Base-by-base conservation (phyloP, 2,888 invertebrate genomes). In the Coelinius sp. region DNA sequence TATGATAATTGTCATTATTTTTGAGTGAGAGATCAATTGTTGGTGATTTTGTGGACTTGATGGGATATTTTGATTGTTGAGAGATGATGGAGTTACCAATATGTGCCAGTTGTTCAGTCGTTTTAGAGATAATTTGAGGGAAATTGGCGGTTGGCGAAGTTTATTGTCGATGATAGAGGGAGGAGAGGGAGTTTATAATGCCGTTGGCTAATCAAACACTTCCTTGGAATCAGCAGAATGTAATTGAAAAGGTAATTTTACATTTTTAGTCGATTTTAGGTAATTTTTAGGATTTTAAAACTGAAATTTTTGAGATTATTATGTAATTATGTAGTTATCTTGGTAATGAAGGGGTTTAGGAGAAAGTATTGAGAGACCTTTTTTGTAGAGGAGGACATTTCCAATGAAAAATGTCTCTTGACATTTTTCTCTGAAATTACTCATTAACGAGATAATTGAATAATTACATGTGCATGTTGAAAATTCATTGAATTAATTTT, bases 141-240 rank as follows among this genome's bases (percentile, higher is more conserved):
- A 14, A 22, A 5, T 27, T 25, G 53, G 53, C 8, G 25, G n/a
- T 25, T 25, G 52, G 12, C 20, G 14, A 24, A n/a, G 25, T 10
- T 25, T 8, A 24, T 3, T 20, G 14, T 20, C 20, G 14, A 8
- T 35, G 8, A 7, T 20, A n/a, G 5, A 27, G 17, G n/a, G 20
- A 31, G 17, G 35, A 14, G 20, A 25, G 17, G 14, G 7, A 31
- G 17, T 41, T 63, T 81, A 86, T 80, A 83, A 87, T 87, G 87
- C 87, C 87, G 80, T 80, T 87, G 77, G 87, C 87, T 53, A 87
- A 81, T 78, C 73, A 84, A 75, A 84, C 85, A 76, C 84, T 83
- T 73, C 86, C 86, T 79, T 87, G 87, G 87, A 84, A 83, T 76
- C 84, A 86, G 70, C 81, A 84, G 75, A 79, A 83, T 80, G 78